These are phyloP conservation scores for Tetramorium simillimum DNA, from an alignment of 1,140 invertebrate species.

Conservation along the genomic window DNA sequence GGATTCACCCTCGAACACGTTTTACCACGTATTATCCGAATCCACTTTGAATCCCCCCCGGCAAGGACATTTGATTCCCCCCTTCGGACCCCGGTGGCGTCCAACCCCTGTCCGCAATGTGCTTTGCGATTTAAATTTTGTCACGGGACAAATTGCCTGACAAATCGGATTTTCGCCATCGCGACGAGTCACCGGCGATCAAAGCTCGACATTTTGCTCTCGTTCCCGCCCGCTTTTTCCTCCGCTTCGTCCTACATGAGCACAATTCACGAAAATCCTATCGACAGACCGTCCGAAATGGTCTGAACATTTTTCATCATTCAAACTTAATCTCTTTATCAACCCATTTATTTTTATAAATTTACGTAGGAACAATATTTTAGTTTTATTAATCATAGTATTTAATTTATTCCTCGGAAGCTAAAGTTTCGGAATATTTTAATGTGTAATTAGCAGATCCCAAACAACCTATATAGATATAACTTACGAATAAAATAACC, in stretches of 20 bases:
- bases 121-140: conserved; percentile 85
- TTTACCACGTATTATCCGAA: conserved; percentile 82
- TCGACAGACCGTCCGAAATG: conserved; percentile 52
- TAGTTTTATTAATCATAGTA: background rate
- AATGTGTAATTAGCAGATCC: background rate
- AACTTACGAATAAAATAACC: background rate
- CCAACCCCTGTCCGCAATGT: conserved; percentile 62
- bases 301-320: conserved; percentile 36
- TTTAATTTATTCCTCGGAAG: background rate
- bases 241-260: conserved; percentile 41
- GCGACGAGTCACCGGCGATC: conserved; percentile 65
- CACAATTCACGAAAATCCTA: conserved; percentile 60
- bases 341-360: background rate
- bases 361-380: background rate
- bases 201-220: conserved; percentile 54
- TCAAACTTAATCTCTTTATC: conserved; percentile 13
- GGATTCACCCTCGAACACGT: conserved; percentile 82
- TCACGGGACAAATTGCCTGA: conserved; percentile 83
- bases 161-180: conserved; percentile 81
- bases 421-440: background rate
- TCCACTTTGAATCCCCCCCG: conserved; percentile 80
- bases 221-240: conserved; percentile 13
- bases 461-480: background rate
- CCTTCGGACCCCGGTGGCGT: conserved; percentile 13
- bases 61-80: conserved; percentile 78